Evolutionary conservation across 2,888 invertebrate genomes (phyloP).

Genomic region (Automeris io): DNA sequence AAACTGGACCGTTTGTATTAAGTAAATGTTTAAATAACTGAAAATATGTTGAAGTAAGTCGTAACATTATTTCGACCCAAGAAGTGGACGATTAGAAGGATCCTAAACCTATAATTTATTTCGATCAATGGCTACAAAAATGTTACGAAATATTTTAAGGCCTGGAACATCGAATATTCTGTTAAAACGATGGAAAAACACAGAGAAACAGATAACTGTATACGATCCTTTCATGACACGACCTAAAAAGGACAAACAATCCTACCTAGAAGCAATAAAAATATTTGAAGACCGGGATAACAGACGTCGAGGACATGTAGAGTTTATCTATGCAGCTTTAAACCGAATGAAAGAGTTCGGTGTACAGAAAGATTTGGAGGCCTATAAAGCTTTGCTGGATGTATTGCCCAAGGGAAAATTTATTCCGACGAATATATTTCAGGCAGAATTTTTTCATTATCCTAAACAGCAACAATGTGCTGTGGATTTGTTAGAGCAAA

Average conservation of each 20-base stretch:
- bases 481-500: slow-evolving; percentile 92
- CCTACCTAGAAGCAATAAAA: slow-evolving; percentile 84
- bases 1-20: no score
- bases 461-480: slow-evolving; percentile 97
- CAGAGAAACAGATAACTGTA: slow-evolving; percentile 51
- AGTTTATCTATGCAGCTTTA: slow-evolving; percentile 95
- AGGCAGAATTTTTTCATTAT: slow-evolving; percentile 94
- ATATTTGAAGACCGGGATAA: slow-evolving; percentile 83
- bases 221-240: slow-evolving; percentile 68
- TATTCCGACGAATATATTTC: slow-evolving; percentile 87
- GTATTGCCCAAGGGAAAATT: slow-evolving; percentile 93
- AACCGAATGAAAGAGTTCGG: slow-evolving; percentile 93
- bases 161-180: slow-evolving; percentile 33
- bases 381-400: slow-evolving; percentile 90
- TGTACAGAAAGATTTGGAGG: slow-evolving; percentile 90
- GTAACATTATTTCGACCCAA: no score
- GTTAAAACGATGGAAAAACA: slow-evolving; percentile 52
- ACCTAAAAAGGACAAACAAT: slow-evolving; percentile 79
- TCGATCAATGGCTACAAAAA: slow-evolving; percentile 55
- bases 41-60: no score
- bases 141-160: slow-evolving; percentile 43
- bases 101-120: no score
- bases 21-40: no score
- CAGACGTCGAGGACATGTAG: slow-evolving; percentile 90
- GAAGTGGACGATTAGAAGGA: no score